Conservation (phyloP, 2,888 invertebrate species). For the Miltochrista miniata region DNA sequence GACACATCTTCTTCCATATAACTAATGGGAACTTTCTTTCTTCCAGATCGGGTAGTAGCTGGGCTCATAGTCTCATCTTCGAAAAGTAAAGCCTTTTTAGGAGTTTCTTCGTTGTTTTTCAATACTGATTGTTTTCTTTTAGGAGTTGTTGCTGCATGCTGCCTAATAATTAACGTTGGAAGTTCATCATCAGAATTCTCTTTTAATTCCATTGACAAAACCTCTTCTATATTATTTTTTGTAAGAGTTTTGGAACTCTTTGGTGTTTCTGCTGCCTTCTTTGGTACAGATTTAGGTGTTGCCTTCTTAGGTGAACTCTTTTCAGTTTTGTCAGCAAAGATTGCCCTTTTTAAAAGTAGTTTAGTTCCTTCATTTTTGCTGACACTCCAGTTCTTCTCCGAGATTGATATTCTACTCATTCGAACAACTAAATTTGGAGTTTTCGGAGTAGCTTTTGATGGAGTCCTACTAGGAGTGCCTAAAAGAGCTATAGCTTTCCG, state of each 20-base stretch:
- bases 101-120: conserved; percentile 57
- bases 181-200: conserved; percentile 74
- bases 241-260: conserved; percentile 52
- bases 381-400: conserved; percentile 75
- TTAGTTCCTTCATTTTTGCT: conserved; percentile 76
- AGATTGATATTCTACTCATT: conserved; percentile 66
- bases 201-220: conserved; percentile 67
- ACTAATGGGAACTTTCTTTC: conserved; percentile 50
- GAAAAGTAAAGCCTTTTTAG: conserved; percentile 64
- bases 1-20: conserved; percentile 64
- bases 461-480: conserved; percentile 61
- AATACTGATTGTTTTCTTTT: conserved; percentile 59
- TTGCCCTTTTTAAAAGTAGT: conserved; percentile 73
- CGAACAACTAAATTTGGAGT: conserved; percentile 70
- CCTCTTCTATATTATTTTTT: conserved; percentile 58
- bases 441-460: conserved; percentile 49
- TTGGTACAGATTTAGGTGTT: conserved; percentile 45
- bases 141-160: conserved; percentile 60
- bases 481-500: conserved; percentile 57
- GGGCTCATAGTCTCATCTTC: conserved; percentile 54
- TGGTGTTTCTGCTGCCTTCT: conserved; percentile 48
- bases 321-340: conserved; percentile 69
- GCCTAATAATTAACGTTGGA: conserved; percentile 70
- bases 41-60: conserved; percentile 55
- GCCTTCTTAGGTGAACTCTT: conserved; percentile 62